Evolutionary conservation across 1,140 invertebrate species (phyloP).

Genomic region (Sycophila sp.): DNA sequence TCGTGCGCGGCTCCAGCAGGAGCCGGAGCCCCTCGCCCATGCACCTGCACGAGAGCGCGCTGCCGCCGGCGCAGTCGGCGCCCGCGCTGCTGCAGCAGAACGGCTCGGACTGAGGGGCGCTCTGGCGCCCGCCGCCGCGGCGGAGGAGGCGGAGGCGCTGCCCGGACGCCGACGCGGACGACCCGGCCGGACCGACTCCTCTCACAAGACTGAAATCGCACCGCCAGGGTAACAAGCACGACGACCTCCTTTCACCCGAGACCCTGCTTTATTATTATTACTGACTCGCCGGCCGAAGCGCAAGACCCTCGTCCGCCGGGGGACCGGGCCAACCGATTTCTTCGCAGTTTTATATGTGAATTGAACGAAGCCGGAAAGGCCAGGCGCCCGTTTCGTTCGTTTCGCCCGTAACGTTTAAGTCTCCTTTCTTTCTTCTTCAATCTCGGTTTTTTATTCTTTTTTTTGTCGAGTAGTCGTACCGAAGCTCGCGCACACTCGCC

Average conservation of each 20-base stretch:
- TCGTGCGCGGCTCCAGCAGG: conserved; percentile 23
- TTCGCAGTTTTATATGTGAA: background rate
- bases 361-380: too few species aligned
- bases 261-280: conserved; percentile 33
- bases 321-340: too few species aligned
- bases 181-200: too few species aligned
- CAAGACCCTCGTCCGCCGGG: too few species aligned
- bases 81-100: conserved; percentile 61
- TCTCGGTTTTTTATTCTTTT: background rate
- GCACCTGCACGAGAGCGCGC: conserved; percentile 48
- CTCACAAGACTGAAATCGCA: conserved; percentile 51
- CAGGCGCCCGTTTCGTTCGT: too few species aligned
- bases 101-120: conserved; percentile 52
- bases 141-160: background rate
- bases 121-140: background rate
- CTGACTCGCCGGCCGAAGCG: too few species aligned
- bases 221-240: conserved; percentile 48
- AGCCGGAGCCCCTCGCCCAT: conserved; percentile 53
- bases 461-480: background rate
- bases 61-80: conserved; percentile 57
- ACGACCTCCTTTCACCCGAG: conserved; percentile 35
- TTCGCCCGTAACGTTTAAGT: background rate
- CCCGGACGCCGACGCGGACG: too few species aligned
- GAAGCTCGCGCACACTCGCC: background rate
- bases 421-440: background rate